Base-by-base conservation (phyloP, 1,140 invertebrate species). In the Diprion similis region DNA sequence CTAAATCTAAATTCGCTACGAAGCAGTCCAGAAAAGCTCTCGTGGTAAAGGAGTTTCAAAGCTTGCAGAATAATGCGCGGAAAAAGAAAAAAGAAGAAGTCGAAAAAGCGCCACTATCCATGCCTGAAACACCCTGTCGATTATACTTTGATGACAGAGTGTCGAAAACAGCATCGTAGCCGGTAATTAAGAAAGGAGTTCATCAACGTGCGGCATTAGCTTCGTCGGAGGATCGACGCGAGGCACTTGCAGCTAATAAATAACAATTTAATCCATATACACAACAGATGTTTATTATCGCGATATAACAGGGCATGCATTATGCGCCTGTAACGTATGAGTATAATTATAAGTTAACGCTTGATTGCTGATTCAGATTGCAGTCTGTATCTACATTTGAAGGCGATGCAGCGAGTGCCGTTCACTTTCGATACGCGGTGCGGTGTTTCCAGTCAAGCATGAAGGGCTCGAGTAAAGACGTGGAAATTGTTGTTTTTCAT, bases 301-400 rank as follows among this genome's bases (percentile, higher is more conserved):
- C 24, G 51, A 9, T 59, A 4, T 59, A 59, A 59, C 51, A 59
- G n/a, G 51, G 51, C 51, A 17, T 59, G 51, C 3, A 37, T 37
- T 37, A 37, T 37, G n/a, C 51, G 9, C 9, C 11, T 59, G 6
- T 59, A 59, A 17, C 24, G 24, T 37, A 37, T 37, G 24, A 3
- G 24, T 59, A 74, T 78, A 76, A 78, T 78, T 78, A 75, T 73
- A 37, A 76, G 73, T 78, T 76, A 75, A 78, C 77, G 74, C 72
- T 78, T 71, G 72, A 78, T 78, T 72, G 71, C 51, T 76, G 69
- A 75, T 76, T 78, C 47, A 69, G 64, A 73, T 76, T 76, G 11
- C 51, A 59, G 51, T 17, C 51, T 59, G 11, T 59, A 13, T 6
- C 24, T 37, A 37, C 24, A 37, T 37, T 59, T 17, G 51, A 59